A percentile compares a stretch with the other conserved stretches of the same genome.
Evolutionary conservation across 2,113 vertebrate species (phyloP).

Genomic region (Tor tambroides): DNA sequence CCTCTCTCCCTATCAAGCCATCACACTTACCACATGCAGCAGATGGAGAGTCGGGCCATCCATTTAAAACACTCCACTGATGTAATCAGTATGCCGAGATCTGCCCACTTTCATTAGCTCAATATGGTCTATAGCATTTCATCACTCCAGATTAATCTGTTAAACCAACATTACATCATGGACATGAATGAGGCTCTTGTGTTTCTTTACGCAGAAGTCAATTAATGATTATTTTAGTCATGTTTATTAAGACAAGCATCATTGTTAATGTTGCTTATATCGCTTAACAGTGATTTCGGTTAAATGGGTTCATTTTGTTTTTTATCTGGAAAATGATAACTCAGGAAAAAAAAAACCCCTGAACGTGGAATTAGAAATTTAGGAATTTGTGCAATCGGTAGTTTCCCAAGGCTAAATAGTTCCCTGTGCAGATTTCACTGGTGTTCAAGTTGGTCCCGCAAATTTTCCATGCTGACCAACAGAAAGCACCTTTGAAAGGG

Average conservation of each 20-base stretch:
- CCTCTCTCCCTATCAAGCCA: constrained; percentile 45
- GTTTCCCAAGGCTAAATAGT: no score
- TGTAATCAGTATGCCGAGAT: constrained; percentile 12
- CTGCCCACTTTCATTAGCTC: neutral
- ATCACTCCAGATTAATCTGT: neutral
- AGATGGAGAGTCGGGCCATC: constrained; percentile 15
- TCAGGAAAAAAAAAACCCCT: no score
- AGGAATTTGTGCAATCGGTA: no score
- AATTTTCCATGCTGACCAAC: no score
- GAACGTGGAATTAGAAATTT: no score
- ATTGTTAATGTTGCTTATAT: neutral
- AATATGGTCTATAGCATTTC: neutral
- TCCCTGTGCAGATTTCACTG: no score
- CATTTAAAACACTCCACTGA: constrained; percentile 28
- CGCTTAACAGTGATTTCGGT: neutral
- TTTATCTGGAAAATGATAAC: neutral
- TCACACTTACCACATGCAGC: constrained; percentile 39
- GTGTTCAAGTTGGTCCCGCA: no score
- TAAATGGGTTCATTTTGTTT: neutral
- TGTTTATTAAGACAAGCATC: neutral
- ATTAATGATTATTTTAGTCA: neutral
- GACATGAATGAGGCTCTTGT: neutral
- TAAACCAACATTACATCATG: neutral
- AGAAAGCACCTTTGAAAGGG: no score
- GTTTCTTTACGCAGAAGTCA: neutral